Evolutionary conservation across 1,140 invertebrate species (phyloP).

Genomic region (Calosoma granatense): DNA sequence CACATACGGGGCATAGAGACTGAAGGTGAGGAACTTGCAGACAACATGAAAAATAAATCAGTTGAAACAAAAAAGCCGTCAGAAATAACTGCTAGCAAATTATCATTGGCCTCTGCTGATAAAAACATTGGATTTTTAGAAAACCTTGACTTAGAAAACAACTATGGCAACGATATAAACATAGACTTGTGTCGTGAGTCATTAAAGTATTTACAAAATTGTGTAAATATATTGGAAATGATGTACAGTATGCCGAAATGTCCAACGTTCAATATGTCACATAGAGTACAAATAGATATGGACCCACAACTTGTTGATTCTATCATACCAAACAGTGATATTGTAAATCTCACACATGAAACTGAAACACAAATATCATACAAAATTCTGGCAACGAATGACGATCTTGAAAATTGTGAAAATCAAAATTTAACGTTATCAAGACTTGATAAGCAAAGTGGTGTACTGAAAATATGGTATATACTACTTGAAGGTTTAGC

Average conservation of each 20-base stretch:
- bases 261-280: constrained; percentile 82
- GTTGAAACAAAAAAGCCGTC: constrained; percentile 7
- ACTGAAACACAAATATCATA: constrained; percentile 46
- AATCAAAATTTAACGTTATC: constrained; percentile 46
- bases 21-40: constrained; percentile 33
- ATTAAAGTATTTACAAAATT: constrained; percentile 73
- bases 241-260: constrained; percentile 94
- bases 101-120: not conserved
- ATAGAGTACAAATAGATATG: constrained; percentile 71
- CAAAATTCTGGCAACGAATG: constrained; percentile 44
- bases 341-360: constrained; percentile 47
- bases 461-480: constrained; percentile 85
- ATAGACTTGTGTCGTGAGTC: constrained; percentile 74
- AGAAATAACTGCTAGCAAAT: constrained; percentile 27
- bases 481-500: constrained; percentile 81
- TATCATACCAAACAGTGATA: constrained; percentile 66
- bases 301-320: constrained; percentile 72
- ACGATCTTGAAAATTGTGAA: constrained; percentile 44
- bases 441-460: constrained; percentile 69
- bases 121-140: constrained; percentile 10
- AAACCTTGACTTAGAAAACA: constrained; percentile 12
- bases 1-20: constrained; percentile 46
- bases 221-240: constrained; percentile 74
- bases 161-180: constrained; percentile 22
- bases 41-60: constrained; percentile 2